These are phyloP conservation scores for Chirona hameri DNA, from an alignment of 2,888 invertebrate species.

Conservation along the genomic window DNA sequence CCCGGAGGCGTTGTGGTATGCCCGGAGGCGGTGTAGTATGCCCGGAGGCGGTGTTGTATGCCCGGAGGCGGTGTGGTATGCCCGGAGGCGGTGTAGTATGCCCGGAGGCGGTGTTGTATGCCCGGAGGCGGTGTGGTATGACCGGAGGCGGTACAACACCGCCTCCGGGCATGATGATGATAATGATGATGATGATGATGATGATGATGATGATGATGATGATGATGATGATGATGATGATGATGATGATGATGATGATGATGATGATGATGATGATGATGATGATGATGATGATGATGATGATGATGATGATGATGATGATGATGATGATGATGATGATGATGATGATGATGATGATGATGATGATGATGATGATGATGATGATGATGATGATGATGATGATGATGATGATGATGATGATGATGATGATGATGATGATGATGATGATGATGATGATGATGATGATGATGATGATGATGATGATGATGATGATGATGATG, in stretches of 20 bases:
- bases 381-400: slow-evolving; percentile 22
- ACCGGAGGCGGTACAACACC: too few species aligned
- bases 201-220: slow-evolving; percentile 10
- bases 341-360: slow-evolving; percentile 22
- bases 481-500: slow-evolving; percentile 22
- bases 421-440: too few species aligned
- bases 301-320: slow-evolving; percentile 22
- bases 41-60: too few species aligned
- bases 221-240: slow-evolving; percentile 22
- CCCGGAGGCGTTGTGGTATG: too few species aligned
- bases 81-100: too few species aligned
- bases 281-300: slow-evolving; percentile 22
- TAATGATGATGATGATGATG: too few species aligned
- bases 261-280: slow-evolving; percentile 22
- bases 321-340: slow-evolving; percentile 22
- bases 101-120: too few species aligned
- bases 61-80: too few species aligned
- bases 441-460: too few species aligned
- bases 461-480: slow-evolving; percentile 22
- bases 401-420: not conserved
- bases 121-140: too few species aligned
- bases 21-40: too few species aligned
- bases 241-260: slow-evolving; percentile 22
- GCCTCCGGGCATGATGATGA: too few species aligned
- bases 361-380: slow-evolving; percentile 22